Conservation (phyloP, 2,888 invertebrate species). For the Trimorus sp. region DNA sequence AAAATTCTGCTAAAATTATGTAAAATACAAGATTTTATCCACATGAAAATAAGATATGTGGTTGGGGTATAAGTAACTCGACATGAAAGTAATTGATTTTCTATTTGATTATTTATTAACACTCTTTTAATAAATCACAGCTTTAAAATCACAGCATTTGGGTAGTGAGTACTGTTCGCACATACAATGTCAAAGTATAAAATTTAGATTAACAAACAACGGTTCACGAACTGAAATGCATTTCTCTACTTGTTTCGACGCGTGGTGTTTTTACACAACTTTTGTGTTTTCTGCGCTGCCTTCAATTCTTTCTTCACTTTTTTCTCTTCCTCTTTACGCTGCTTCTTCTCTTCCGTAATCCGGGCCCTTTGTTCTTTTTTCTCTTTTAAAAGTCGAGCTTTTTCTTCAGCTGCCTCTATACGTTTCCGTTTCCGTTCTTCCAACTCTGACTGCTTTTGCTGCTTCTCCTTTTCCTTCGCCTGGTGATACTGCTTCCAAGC, state of each 20-base stretch:
- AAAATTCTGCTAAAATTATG: no score
- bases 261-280: background rate
- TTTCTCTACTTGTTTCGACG: background rate
- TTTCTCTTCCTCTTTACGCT: background rate
- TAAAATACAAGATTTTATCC: no score
- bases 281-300: background rate
- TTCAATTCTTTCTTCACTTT: background rate
- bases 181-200: background rate
- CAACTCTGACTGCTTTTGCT: constrained; percentile 11
- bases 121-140: no score
- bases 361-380: constrained; percentile 14
- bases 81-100: no score
- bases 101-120: no score
- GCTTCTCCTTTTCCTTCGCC: constrained; percentile 26
- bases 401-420: constrained; percentile 24
- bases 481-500: constrained; percentile 22
- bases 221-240: no score
- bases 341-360: background rate
- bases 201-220: no score
- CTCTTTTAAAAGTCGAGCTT: constrained; percentile 3
- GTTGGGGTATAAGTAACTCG: no score
- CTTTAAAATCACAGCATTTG: no score
- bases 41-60: no score
- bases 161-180: no score
- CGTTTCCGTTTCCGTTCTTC: constrained; percentile 17